These are phyloP conservation scores for Pheosia gnoma DNA, from an alignment of 2,888 invertebrate species.

Conservation along the genomic window DNA sequence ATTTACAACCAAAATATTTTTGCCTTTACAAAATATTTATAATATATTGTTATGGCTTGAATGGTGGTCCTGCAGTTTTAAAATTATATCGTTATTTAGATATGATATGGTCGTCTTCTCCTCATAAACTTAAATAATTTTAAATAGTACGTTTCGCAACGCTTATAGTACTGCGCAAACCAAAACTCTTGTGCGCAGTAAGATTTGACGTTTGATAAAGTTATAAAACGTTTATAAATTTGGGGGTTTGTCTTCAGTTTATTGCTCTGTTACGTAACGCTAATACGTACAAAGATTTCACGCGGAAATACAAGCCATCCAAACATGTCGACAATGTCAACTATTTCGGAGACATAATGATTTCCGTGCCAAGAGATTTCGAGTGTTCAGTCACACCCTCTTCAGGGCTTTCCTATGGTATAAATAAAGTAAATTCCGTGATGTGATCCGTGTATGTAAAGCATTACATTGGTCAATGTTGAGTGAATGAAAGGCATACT, in stretches of 20 bases:
- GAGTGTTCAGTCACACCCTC: conserved; percentile 51
- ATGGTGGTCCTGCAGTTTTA: too few species aligned
- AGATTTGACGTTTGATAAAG: too few species aligned
- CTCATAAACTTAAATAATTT: too few species aligned
- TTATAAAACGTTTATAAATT: too few species aligned
- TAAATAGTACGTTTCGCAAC: too few species aligned
- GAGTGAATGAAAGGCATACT: neutral
- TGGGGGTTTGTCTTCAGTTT: neutral
- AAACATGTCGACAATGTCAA: conserved; percentile 70
- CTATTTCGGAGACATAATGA: conserved; percentile 63
- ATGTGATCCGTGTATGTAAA: neutral
- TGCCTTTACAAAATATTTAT: too few species aligned
- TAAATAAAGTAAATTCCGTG: conserved; percentile 41
- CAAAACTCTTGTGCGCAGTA: too few species aligned
- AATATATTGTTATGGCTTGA: too few species aligned
- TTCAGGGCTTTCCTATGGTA: conserved; percentile 58
- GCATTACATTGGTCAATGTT: neutral
- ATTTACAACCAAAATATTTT: too few species aligned
- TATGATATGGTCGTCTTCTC: too few species aligned
- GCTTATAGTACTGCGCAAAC: too few species aligned
- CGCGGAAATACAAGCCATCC: conserved; percentile 63
- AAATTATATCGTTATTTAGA: too few species aligned
- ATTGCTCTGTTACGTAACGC: conserved; percentile 3
- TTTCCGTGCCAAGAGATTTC: conserved; percentile 58
- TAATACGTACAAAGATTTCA: conserved; percentile 34